phyloP scores from a whole-genome alignment of 2,797 vertebrate genomes.

The Aulostomus chinensis region DNA sequence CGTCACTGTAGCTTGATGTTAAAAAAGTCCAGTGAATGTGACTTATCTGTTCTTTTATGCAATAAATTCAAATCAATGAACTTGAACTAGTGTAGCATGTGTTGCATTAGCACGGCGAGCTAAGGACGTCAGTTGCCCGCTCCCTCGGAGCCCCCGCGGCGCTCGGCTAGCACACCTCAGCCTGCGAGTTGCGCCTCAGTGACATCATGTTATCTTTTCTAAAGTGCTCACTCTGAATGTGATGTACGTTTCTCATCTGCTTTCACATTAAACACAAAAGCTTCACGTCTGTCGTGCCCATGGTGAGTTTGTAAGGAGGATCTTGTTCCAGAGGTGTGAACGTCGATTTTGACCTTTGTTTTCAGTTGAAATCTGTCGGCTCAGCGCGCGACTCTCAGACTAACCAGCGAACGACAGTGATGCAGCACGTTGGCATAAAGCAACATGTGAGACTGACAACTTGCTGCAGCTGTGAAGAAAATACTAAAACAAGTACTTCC shows the following conservation, averaged over 20 bases:
- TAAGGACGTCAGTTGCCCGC: not conserved
- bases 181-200: not conserved
- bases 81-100: not conserved
- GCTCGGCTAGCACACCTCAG: no score
- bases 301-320: slow-evolving; percentile 20
- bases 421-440: no score
- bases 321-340: not conserved
- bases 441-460: no score
- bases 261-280: slow-evolving; percentile 55
- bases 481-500: no score
- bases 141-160: no score
- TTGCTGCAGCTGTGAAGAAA: no score
- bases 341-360: no score
- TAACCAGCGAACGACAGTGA: no score
- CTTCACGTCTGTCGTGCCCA: slow-evolving; percentile 26
- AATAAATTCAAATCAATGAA: not conserved
- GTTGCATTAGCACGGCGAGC: not conserved
- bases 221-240: slow-evolving; percentile 24
- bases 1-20: no score
- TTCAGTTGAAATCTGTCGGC: no score
- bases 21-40: not conserved
- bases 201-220: slow-evolving; percentile 20
- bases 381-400: no score
- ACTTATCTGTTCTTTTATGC: not conserved
- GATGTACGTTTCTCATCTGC: slow-evolving; percentile 18